Base-by-base conservation (phyloP, 2,797 vertebrate species). In the Rhyacichthys aspro region DNA sequence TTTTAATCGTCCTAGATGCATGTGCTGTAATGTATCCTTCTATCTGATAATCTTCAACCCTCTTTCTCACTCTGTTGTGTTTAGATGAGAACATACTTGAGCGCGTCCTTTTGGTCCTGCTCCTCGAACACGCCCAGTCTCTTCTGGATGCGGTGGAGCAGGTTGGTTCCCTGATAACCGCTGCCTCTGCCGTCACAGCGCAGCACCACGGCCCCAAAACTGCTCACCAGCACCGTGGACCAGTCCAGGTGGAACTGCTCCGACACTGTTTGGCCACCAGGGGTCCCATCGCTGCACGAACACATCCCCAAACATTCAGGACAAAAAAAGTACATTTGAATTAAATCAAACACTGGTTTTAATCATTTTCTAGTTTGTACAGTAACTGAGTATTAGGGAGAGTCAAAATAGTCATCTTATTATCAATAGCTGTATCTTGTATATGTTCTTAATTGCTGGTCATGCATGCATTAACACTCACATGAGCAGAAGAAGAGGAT, bases 401-500 rank as follows among this genome's bases (percentile, higher is more conserved):
- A n/a, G n/a, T n/a, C n/a, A n/a, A n/a, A n/a, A n/a, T n/a, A n/a
- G n/a, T n/a, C n/a, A n/a, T 23, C 19, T 23, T 28, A 2, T 28
- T 28, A 28, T 28, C 3, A 28, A 28, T 28, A 28, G 23, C 23
- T 28, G 23, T 23, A 2, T 23, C 19, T 23, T 23, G 19, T 23
- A 23, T 23, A 28, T 28, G 23, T 28, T 28, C 23, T 5, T 28
- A 28, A 5, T 28, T 28, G 23, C 7, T 28, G 41, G 10, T n/a
- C n/a, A 28, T 3, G 28, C 3, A 2, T 32, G 23, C 2, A 9
- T 11, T 46, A 37, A 68, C 86, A 97, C 97, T 89, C 84, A 99
- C 97, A 98, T 92, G 4, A 98, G 86, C 58, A 99, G 90, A 8
- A 99, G 92, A 88, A 99, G 84, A 0, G 98, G 98, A 65, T 99